Conservation (phyloP, 2,797 vertebrate species). For the Pyrrhura leucotis region DNA sequence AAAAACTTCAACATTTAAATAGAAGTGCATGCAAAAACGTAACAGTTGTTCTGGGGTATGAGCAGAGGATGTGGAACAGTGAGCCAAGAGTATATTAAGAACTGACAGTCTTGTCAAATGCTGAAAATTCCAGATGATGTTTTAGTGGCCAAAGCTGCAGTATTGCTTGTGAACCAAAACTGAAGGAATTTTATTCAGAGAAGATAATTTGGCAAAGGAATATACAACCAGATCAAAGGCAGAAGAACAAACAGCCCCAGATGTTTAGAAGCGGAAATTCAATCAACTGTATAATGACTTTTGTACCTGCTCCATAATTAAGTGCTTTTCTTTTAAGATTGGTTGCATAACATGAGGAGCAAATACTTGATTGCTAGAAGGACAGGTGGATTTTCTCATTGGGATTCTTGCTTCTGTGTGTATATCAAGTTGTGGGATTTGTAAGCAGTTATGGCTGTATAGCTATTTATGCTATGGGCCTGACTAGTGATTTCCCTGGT, state of each 20-base stretch:
- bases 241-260: not conserved
- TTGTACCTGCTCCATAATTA: not conserved
- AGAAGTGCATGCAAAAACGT: not conserved
- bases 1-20: not conserved
- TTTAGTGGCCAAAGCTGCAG: not conserved
- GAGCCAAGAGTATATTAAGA: not conserved
- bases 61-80: not conserved
- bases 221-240: not conserved
- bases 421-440: not conserved
- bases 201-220: not conserved
- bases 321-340: not conserved
- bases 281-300: not conserved
- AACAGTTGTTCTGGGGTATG: not conserved
- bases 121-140: not conserved
- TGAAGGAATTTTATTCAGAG: not conserved
- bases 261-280: not conserved
- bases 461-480: rapidly evolving
- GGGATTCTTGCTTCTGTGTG: not conserved
- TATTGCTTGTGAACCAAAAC: not conserved
- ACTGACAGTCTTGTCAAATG: not conserved
- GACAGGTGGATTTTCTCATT: not conserved
- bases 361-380: not conserved
- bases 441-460: not conserved
- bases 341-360: not conserved
- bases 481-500: not conserved